phyloP scores from a whole-genome alignment of 2,113 vertebrate genomes.

The Sisor rabdophorus region DNA sequence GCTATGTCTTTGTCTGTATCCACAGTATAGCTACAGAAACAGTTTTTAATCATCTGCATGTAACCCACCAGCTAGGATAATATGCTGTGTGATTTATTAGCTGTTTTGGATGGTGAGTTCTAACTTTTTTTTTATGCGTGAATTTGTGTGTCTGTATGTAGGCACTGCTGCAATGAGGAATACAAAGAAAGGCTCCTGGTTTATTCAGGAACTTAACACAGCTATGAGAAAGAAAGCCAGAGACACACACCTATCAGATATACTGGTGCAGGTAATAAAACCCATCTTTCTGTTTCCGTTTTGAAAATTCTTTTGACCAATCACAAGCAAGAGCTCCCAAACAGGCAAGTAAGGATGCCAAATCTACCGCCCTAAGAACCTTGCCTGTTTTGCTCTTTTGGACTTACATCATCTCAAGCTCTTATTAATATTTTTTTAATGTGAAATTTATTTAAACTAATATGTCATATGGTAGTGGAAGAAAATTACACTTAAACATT shows the following conservation, averaged over 20 bases:
- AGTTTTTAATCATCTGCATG: neutral
- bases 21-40: neutral
- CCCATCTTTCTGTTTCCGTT: neutral
- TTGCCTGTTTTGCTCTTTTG: neutral
- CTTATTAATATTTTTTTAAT: neutral
- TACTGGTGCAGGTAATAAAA: conserved; percentile 84
- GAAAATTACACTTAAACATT: neutral
- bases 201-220: conserved; percentile 82
- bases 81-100: neutral
- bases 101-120: neutral
- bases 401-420: neutral
- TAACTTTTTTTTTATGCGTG: neutral
- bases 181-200: conserved; percentile 95
- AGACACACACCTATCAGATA: conserved; percentile 89
- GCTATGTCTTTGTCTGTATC: neutral
- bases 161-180: conserved; percentile 94
- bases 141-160: conserved; percentile 49
- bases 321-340: no score
- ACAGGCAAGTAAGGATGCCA: neutral
- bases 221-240: conserved; percentile 78
- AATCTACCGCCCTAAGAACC: neutral
- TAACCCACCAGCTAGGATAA: neutral
- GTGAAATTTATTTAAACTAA: neutral
- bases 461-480: neutral
- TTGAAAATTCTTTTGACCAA: neutral